Base-by-base conservation (phyloP, 2,888 invertebrate genomes). In the Cryptus armator region DNA sequence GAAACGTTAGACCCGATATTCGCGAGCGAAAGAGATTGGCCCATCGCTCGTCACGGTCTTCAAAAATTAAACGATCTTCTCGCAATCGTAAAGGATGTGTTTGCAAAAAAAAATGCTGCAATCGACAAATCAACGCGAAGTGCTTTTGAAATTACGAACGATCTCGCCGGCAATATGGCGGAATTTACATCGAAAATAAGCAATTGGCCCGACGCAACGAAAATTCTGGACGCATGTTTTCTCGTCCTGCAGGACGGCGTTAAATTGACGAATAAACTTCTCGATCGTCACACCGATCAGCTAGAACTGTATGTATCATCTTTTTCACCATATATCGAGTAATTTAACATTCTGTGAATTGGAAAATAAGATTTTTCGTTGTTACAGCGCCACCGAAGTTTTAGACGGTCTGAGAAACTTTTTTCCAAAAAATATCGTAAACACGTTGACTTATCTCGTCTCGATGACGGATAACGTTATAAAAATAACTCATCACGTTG, bases 361-460 rank as follows among this genome's bases (percentile, higher is more conserved):
- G 46, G 32, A 1, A 53, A 59, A 62, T n/a, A 19, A 16, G 9
- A 14, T 51, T 53, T 75, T 75, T 67, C 66, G 24, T 83, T 56
- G 68, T 93, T 81, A 87, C 90, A 89, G 94, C 90, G 78, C 92
- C 78, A 84, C 89, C 83, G 87, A 93, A 88, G 78, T 91, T 24
- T 81, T 91, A 16, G 91, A 91, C 68, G 89, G 87, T 0, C 80
- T 93, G 1, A 86, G 81, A 71, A 62, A 87, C 9, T 88, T 90
- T 19, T 89, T 93, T 48, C 89, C 91, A 0, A 87, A 87, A 0
- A 90, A 90, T 1, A 64, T 92, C 48, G 77, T 93, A 64, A 92
- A 90, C 67, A 84, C 86, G 1, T 6, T 91, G 32, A 89, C 92
- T 3, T 92, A 92, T 77, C 2, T 90, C n/a, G 68, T 90, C 16